A percentile compares a stretch with the other conserved stretches of the same genome.
phyloP scores from a whole-genome alignment of 2,888 invertebrate species.

The Drosophila cyrtoloma region DNA sequence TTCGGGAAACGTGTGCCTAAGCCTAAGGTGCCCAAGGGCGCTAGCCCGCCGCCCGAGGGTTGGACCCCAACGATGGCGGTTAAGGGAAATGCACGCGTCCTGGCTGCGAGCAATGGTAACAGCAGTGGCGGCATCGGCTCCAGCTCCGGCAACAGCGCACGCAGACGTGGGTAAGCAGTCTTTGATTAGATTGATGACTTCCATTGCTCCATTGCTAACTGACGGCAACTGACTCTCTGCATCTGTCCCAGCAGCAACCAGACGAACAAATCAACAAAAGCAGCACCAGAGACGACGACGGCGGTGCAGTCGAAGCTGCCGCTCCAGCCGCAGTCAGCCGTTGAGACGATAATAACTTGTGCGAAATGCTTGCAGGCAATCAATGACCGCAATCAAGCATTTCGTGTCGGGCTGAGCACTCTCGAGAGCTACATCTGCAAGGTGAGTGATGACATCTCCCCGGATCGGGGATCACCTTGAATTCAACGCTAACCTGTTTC shows the following conservation, averaged over 20 bases:
- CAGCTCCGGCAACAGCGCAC: constrained; percentile 22
- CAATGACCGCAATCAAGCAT: neutral
- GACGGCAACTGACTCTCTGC: neutral
- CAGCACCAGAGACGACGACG: neutral
- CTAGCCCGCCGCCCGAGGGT: constrained; percentile 86
- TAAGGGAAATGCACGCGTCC: constrained; percentile 75
- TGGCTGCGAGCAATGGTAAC: constrained; percentile 57
- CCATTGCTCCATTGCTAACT: neutral
- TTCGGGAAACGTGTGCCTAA: constrained; percentile 87
- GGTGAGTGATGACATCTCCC: neutral
- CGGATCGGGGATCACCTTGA: neutral
- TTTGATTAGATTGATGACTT: neutral
- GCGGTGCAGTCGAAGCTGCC: neutral
- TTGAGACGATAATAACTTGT: constrained; percentile 21
- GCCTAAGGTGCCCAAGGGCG: constrained; percentile 87
- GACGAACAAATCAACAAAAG: constrained; percentile 13
- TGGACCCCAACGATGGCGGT: constrained; percentile 84
- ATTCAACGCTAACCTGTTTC: neutral
- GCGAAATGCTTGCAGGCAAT: constrained; percentile 26
- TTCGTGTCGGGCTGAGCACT: neutral
- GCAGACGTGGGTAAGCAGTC: constrained; percentile 46
- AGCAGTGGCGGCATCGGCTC: constrained; percentile 31
- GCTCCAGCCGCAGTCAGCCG: neutral
- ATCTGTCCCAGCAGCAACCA: neutral
- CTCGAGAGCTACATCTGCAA: neutral